A percentile compares a stretch with the other conserved stretches of the same genome.
These are phyloP conservation scores for Amphipyra berbera DNA, from an alignment of 2,888 invertebrate species.

Conservation along the genomic window DNA sequence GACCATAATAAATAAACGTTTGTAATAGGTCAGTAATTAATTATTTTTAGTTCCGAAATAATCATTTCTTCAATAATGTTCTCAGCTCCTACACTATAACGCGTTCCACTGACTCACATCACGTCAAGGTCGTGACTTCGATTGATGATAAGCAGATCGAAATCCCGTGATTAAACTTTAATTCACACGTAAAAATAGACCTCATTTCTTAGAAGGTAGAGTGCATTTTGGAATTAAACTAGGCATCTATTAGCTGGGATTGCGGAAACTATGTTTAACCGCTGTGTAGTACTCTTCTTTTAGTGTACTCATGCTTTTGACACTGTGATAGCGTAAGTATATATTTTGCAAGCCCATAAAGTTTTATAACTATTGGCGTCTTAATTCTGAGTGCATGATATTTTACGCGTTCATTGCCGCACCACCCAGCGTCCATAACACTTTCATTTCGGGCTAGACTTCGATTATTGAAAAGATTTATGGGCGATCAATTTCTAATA, in stretches of 20 bases:
- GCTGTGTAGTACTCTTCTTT: neutral
- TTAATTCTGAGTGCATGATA: slow-evolving; percentile 14
- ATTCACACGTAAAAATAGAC: slow-evolving; percentile 20
- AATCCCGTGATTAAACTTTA: slow-evolving; percentile 49
- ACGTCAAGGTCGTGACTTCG: slow-evolving; percentile 74
- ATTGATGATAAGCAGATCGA: slow-evolving; percentile 72
- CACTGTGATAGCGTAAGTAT: too few species aligned
- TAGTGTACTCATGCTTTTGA: too few species aligned
- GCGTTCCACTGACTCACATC: slow-evolving; percentile 66
- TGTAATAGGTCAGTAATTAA: neutral
- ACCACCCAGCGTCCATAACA: slow-evolving; percentile 36
- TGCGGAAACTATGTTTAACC: slow-evolving; percentile 6
- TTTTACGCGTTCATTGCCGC: slow-evolving; percentile 35
- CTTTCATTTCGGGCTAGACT: slow-evolving; percentile 20
- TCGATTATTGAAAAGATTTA: slow-evolving; percentile 39
- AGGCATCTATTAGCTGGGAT: neutral
- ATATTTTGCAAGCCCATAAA: slow-evolving; percentile 10
- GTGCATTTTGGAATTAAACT: slow-evolving; percentile 10
- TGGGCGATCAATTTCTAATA: slow-evolving; percentile 12
- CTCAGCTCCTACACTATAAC: slow-evolving; percentile 38
- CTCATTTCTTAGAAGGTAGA: slow-evolving; percentile 5
- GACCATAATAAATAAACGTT: neutral
- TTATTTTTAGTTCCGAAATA: neutral
- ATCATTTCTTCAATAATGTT: neutral
- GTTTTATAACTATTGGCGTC: slow-evolving; percentile 9